Percentiles rank a stretch among this genome's conserved stretches.
Evolutionary conservation across 2,797 vertebrate species (phyloP).

Genomic region (Mus minutoides): DNA sequence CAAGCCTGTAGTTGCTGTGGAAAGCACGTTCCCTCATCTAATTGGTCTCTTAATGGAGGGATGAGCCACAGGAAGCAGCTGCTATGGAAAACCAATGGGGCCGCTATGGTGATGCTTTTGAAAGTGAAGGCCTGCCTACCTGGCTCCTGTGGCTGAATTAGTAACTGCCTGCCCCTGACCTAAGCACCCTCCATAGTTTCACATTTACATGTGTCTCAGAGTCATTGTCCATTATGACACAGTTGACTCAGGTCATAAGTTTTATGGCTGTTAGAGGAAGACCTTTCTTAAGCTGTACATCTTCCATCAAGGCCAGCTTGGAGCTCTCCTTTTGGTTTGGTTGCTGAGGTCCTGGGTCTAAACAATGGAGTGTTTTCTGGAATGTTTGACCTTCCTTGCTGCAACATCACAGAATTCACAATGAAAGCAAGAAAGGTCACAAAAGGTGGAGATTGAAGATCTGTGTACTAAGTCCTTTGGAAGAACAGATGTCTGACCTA

Average conservation of each 20-base stretch:
- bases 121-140: neutral
- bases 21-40: neutral
- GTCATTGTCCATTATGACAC: neutral
- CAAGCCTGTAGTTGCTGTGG: neutral
- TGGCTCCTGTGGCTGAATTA: neutral
- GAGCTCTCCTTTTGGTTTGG: neutral
- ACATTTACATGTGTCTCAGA: neutral
- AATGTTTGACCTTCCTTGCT: neutral
- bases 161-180: neutral
- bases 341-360: neutral
- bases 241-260: neutral
- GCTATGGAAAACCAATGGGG: conserved; percentile 32
- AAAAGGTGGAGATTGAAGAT: conserved; percentile 32
- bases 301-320: neutral
- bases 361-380: neutral
- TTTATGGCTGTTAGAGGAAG: neutral
- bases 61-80: conserved; percentile 13
- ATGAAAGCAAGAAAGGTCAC: neutral
- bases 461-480: conserved; percentile 35
- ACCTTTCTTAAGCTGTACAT: neutral
- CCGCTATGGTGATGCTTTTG: conserved; percentile 9
- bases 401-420: neutral
- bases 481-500: conserved; percentile 33
- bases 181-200: neutral
- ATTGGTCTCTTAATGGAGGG: conserved; percentile 37